Base-by-base conservation (phyloP, 2,113 vertebrate genomes). In the Scytalopus superciliaris region DNA sequence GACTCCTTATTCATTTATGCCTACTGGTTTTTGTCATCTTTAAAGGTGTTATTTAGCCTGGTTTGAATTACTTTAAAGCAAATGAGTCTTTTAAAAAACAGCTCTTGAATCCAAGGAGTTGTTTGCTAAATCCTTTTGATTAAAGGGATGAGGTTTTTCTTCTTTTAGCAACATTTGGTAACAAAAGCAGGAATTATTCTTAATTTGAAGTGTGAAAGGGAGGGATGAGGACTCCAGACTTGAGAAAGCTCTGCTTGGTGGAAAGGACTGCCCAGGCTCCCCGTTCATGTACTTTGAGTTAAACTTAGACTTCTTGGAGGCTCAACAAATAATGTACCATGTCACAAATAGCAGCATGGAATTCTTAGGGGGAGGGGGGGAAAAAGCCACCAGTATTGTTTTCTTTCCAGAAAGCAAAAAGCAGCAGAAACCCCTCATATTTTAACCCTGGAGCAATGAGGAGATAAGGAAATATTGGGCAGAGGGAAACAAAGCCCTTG, bases 41-140 rank as follows among this genome's bases (percentile, higher is more conserved):
- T 93, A 87, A 96, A 97, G 96, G 96, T 97, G 96, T 82, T 92
- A 47, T 92, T 93, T 78, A 89, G 92, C 80, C 83, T 95, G 90
- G 70, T 87, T 84, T 93, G 64, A 93, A 90, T 97, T 96, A 82
- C 35, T 94, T 68, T 40, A 86, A 94, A 96, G 68, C 64, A 92
- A 95, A 84, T 44, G 52, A 86, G 47, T 64, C 23, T 78, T 78
- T 84, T 60, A 45, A 82, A 89, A 94, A 81, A 3, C 37, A 57
- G 49, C 31, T 94, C 33, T 93, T 60, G 50, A 76, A 91, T 72
- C 69, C 67, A 50, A 57, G 55, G 75, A 82, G 83, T 87, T 86
- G 55, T 94, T 96, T 90, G 77, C 75, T 87, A 94, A 81, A 91
- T 64, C 60, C 50, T 57, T 80, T 87, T 94, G 82, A 89, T 94